These are phyloP conservation scores for Anolis apletophallus DNA, from an alignment of 2,797 vertebrate species.

Conservation along the genomic window DNA sequence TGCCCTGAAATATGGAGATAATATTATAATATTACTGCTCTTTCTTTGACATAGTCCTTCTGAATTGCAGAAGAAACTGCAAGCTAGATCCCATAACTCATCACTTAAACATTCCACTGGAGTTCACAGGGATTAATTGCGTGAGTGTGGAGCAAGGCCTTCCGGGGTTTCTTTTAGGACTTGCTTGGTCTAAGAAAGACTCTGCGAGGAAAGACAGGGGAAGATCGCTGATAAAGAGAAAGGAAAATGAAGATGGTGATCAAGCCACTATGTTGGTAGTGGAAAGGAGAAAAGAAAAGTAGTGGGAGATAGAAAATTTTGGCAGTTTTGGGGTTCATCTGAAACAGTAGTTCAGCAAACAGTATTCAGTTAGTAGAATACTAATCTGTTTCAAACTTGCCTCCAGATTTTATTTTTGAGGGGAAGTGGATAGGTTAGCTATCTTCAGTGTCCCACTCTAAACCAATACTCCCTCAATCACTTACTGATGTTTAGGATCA, in stretches of 20 bases:
- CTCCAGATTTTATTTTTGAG: background rate
- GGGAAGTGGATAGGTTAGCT: background rate
- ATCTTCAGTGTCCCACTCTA: background rate
- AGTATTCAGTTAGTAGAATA: background rate
- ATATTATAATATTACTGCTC: conserved; percentile 27
- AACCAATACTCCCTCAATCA: background rate
- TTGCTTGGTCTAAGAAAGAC: background rate
- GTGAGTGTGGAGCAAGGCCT: background rate
- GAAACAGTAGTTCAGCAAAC: background rate
- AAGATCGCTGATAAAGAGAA: background rate
- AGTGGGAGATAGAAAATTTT: conserved; percentile 56
- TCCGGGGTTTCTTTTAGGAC: background rate
- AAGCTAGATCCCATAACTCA: conserved; percentile 17
- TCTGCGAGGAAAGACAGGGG: background rate
- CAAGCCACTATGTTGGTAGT: background rate
- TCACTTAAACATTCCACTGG: background rate
- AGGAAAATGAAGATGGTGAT: background rate
- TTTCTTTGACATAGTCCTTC: conserved; percentile 1
- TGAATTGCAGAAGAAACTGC: conserved; percentile 15
- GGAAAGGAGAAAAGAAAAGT: conserved; percentile 26
- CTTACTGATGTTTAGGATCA: background rate
- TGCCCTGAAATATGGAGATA: conserved; percentile 32
- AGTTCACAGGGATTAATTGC: conserved; percentile 50
- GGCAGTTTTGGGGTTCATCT: conserved; percentile 61
- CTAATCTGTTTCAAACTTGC: background rate